Conservation (phyloP, 2,797 vertebrate genomes). For the Melanotaenia parkinsoni region DNA sequence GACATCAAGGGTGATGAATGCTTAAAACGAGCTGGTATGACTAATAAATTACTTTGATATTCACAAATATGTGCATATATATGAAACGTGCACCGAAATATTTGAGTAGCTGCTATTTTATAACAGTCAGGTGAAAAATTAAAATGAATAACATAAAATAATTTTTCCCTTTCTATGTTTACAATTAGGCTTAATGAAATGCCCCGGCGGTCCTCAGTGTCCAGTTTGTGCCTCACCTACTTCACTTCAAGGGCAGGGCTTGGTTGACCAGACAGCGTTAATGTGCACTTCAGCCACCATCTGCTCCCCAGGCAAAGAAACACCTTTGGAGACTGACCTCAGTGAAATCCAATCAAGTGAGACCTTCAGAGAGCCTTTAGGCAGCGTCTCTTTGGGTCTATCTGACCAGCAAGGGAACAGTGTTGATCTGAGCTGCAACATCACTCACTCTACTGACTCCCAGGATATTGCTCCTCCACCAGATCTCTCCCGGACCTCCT, state of each 20-base stretch:
- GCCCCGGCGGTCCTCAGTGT: slow-evolving; percentile 87
- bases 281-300: slow-evolving; percentile 86
- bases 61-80: slow-evolving; percentile 43
- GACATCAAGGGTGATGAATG: slow-evolving; percentile 66
- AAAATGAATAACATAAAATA: background rate
- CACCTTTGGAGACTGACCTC: slow-evolving; percentile 56
- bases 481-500: slow-evolving; percentile 66
- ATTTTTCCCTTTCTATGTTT: slow-evolving; percentile 40
- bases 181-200: slow-evolving; percentile 89
- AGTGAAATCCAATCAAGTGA: slow-evolving; percentile 70
- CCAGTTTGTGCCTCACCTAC: slow-evolving; percentile 84
- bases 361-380: slow-evolving; percentile 77
- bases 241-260: slow-evolving; percentile 78
- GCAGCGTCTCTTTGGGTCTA: slow-evolving; percentile 85
- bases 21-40: slow-evolving; percentile 49
- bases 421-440: slow-evolving; percentile 86
- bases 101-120: slow-evolving; percentile 44
- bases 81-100: slow-evolving; percentile 45
- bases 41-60: slow-evolving; percentile 51
- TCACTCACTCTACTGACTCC: slow-evolving; percentile 77
- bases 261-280: slow-evolving; percentile 82
- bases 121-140: background rate
- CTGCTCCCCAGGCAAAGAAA: slow-evolving; percentile 73
- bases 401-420: slow-evolving; percentile 90
- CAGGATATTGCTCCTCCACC: slow-evolving; percentile 72